Base-by-base conservation (phyloP, 1,140 invertebrate species). In the Eupeodes corollae region DNA sequence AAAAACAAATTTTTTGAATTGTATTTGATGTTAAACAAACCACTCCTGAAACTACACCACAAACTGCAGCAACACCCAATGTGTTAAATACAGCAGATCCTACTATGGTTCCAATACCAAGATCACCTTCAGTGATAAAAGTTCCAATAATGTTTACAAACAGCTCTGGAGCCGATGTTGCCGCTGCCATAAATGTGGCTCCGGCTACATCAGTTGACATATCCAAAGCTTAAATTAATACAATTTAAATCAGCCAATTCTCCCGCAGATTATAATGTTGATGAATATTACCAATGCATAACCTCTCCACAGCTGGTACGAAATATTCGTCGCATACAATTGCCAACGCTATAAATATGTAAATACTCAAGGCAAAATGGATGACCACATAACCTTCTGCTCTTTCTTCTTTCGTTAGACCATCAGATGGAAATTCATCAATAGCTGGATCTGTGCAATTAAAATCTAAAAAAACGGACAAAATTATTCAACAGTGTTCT, bases 41-140 rank as follows among this genome's bases (percentile, higher is more conserved):
- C 37, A 47, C 32, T 2, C 38, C 46, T 3, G 48, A 18, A 49
- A 83, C 79, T 12, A 91, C 76, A 16, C 86, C 88, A 63, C 88
- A 91, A 56, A 86, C 82, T 15, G 86, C 86, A n/a, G 86, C 83
- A 2, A 92, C 86, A 43, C 86, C 88, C 38, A 91, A 76, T 50
- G 91, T 86, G 70, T 93, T 93, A 72, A 91, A 92, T n/a, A 91
- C 87, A 13, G 89, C 88, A 19, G 86, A 89, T 18, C 88, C 89
- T 9, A 91, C 86, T 46, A 91, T 86, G 32, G 88, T 88, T 14
- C 88, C 86, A 21, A 87, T 78, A 16, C 85, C 85, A 50, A 88
- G 81, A 61, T 88, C 84, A 34, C 84, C 84, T 68, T 87, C 79
- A 2, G 84, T 86, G 60, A 87, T 81, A 57, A 88, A 88, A 3